These are phyloP conservation scores for Euspilapteryx auroguttella DNA, from an alignment of 2,888 invertebrate genomes.

Conservation along the genomic window DNA sequence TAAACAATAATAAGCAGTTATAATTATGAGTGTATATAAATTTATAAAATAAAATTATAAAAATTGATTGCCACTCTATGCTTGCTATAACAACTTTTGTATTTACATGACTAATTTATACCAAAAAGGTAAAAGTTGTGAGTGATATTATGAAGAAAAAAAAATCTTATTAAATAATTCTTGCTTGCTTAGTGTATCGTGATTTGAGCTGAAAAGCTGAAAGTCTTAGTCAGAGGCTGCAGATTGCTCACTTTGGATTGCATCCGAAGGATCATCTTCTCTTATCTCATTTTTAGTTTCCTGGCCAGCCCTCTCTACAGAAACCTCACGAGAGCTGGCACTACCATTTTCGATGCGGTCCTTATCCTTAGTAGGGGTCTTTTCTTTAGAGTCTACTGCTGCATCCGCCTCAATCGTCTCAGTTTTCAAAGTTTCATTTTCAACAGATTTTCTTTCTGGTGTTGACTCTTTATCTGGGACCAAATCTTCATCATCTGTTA, in stretches of 20 bases:
- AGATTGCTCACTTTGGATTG: constrained; percentile 41
- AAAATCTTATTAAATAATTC: constrained; percentile 40
- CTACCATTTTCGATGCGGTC: constrained; percentile 39
- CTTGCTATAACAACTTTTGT: constrained; percentile 31
- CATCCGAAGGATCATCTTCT: constrained; percentile 36
- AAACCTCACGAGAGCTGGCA: constrained; percentile 41
- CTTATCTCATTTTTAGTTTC: constrained; percentile 21
- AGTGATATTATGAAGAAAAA: constrained; percentile 40
- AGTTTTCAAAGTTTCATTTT: not conserved
- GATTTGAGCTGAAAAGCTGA: constrained; percentile 48
- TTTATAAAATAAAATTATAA: too few relatives aligned
- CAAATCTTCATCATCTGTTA: constrained; percentile 16
- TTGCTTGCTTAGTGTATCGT: constrained; percentile 37
- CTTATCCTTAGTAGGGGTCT: constrained; percentile 26
- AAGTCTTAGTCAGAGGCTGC: constrained; percentile 34
- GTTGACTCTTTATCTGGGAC: constrained; percentile 17
- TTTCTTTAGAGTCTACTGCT: constrained; percentile 19
- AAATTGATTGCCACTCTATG: constrained; percentile 37
- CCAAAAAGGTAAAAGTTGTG: constrained; percentile 28
- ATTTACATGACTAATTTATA: constrained; percentile 46
- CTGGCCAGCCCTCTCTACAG: constrained; percentile 24
- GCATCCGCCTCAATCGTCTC: not conserved
- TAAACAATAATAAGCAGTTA: constrained; percentile 43
- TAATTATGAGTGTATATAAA: too few relatives aligned
- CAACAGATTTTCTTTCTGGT: constrained; percentile 13